These are phyloP conservation scores for Tupaia tana DNA, from an alignment of 2,113 vertebrate genomes.

Conservation along the genomic window DNA sequence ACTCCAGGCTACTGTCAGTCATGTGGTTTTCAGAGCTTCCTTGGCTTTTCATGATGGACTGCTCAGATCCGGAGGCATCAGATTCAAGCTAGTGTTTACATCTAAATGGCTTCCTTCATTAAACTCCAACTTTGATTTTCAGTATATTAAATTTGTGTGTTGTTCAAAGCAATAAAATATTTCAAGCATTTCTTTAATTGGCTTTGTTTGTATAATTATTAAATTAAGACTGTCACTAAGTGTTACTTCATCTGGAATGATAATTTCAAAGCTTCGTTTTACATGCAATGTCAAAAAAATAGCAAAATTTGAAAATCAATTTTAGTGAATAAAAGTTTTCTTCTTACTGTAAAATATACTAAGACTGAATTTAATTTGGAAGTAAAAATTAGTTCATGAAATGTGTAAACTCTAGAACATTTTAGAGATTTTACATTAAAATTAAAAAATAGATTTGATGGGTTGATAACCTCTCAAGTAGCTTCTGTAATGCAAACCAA, in stretches of 20 bases:
- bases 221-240: slow-evolving; percentile 78
- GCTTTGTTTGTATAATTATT: slow-evolving; percentile 81
- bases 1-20: not conserved
- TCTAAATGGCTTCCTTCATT: slow-evolving; percentile 81
- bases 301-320: slow-evolving; percentile 59
- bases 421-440: slow-evolving; percentile 6
- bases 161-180: slow-evolving; percentile 76
- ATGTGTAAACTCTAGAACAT: not conserved
- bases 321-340: slow-evolving; percentile 51
- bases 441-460: not conserved
- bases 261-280: slow-evolving; percentile 63
- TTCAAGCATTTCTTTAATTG: slow-evolving; percentile 68
- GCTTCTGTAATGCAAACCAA: not conserved
- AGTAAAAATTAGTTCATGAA: slow-evolving; percentile 3
- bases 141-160: slow-evolving; percentile 75
- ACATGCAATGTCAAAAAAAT: slow-evolving; percentile 51
- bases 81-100: slow-evolving; percentile 72
- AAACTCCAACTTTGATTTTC: slow-evolving; percentile 78
- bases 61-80: slow-evolving; percentile 64
- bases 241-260: slow-evolving; percentile 72
- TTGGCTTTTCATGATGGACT: not conserved
- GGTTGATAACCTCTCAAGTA: not conserved
- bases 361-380: slow-evolving; percentile 42
- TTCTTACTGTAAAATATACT: not conserved
- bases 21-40: not conserved